Evolutionary conservation across 2,113 vertebrate species (phyloP).

Genomic region (Serinus canaria): DNA sequence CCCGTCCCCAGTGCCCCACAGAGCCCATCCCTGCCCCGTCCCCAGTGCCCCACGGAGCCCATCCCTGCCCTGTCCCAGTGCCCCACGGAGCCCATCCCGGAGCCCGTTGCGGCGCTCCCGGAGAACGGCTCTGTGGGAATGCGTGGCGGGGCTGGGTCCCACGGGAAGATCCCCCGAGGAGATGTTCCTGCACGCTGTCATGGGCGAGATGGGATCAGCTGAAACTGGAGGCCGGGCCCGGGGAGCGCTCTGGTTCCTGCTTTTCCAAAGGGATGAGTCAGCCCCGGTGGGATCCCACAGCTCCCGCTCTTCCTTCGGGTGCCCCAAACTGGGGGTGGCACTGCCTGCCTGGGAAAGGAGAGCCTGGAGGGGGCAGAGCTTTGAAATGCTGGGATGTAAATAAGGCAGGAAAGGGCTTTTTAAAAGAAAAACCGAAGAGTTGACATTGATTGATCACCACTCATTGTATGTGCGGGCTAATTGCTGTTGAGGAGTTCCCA

Average conservation of each 20-base stretch:
- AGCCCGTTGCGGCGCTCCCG: not conserved
- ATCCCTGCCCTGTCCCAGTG: not conserved
- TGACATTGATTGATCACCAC: not conserved
- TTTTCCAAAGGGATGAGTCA: conserved; percentile 12
- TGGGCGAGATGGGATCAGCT: conserved; percentile 34
- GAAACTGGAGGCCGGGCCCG: not conserved
- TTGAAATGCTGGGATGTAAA: not conserved
- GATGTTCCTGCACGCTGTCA: conserved; percentile 24
- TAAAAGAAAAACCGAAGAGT: too few species aligned
- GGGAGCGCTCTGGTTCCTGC: not conserved
- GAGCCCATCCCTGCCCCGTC: too few species aligned
- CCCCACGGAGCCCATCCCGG: too few species aligned
- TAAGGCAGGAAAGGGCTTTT: not conserved
- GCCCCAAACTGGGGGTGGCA: not conserved
- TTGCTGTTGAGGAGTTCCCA: not conserved
- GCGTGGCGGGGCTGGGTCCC: conserved; percentile 37
- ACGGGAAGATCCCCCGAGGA: conserved; percentile 60
- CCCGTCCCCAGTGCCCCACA: not conserved
- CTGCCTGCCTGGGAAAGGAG: not conserved
- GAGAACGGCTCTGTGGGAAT: conserved; percentile 2
- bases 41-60: too few species aligned
- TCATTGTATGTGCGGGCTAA: not conserved
- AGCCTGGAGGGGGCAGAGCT: conserved; percentile 3
- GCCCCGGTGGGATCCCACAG: not conserved
- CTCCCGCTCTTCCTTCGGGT: not conserved